Base-by-base conservation (phyloP, 2,113 vertebrate species). In the Peromyscus maniculatus region DNA sequence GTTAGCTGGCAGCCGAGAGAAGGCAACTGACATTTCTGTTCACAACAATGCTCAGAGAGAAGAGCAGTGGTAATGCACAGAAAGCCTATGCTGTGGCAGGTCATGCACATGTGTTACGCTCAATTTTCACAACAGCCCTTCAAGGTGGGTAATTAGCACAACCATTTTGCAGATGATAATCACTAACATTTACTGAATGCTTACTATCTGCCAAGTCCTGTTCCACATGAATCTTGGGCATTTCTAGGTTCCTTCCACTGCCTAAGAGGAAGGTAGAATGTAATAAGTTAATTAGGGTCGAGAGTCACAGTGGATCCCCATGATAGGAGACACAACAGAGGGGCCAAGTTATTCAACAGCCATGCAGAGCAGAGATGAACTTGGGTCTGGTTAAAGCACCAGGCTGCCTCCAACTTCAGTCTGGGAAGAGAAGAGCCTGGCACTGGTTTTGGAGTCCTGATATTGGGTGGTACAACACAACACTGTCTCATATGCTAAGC, bases 111-210 rank as follows among this genome's bases (percentile, higher is more conserved):
- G 43, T 31, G 66, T 28, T 77, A 77, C 26, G 26, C 52, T 93
- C 39, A 71, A 77, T 93, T 91, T 91, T 89, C 93, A 91, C 93
- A 77, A 33, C 46, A 71, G 66, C 13, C 33, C 62, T 78, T 87
- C 67, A 64, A 89, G 72, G 55, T 80, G 75, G 67, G 46, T 24
- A 43, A 80, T 43, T 69, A 87, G 6, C 57, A 24, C 24, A 74
- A 72, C 67, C 66, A 49, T 66, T 77, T 36, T 74, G 19, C 57
- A 82, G 87, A 95, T 59, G 43, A 82, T 55, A 72, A 93, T 72
- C 36, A 71, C 55, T 43, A 49, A 49, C 36, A 22, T 92, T 91
- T 95, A 92, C 9, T 43, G 86, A 97, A 91, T 7, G 83, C 78
- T 74, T 77, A 77, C 33, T 49, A 39, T 72, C 90, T 66, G 87